phyloP scores from a whole-genome alignment of 2,113 vertebrate genomes.

The Eulemur macaco region DNA sequence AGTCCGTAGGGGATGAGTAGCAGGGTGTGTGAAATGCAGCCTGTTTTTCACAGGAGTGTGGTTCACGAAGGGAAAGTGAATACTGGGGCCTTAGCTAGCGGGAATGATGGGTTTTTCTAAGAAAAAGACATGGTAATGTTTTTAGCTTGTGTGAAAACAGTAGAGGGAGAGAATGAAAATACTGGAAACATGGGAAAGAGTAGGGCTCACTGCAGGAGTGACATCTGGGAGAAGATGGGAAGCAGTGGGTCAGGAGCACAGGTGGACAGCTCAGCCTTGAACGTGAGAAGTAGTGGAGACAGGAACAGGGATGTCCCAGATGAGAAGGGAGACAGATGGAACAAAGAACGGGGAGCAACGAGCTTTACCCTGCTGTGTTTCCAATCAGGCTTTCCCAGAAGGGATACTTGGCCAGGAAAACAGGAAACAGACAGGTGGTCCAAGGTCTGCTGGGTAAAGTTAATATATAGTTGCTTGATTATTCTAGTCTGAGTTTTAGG shows the following conservation, averaged over 20 bases:
- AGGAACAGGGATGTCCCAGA: conserved; percentile 60
- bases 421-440: conserved; percentile 72
- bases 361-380: conserved; percentile 68
- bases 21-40: not conserved
- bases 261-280: conserved; percentile 55
- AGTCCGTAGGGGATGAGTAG: not conserved
- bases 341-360: conserved; percentile 26
- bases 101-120: not conserved
- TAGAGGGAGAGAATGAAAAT: not conserved
- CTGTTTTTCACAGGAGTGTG: not conserved
- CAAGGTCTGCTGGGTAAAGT: conserved; percentile 64
- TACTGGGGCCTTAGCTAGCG: not conserved
- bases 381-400: conserved; percentile 68
- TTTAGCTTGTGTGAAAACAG: not conserved
- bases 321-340: conserved; percentile 71
- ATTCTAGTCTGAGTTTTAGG: conserved; percentile 48
- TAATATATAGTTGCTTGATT: conserved; percentile 67
- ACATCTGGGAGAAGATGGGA: conserved; percentile 22
- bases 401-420: conserved; percentile 62
- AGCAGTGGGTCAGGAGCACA: not conserved
- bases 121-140: not conserved
- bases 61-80: not conserved
- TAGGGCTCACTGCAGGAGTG: not conserved
- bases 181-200: not conserved
- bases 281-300: not conserved